These are phyloP conservation scores for Mesorhabditis belari DNA, from an alignment of 2,888 invertebrate genomes.

Conservation along the genomic window DNA sequence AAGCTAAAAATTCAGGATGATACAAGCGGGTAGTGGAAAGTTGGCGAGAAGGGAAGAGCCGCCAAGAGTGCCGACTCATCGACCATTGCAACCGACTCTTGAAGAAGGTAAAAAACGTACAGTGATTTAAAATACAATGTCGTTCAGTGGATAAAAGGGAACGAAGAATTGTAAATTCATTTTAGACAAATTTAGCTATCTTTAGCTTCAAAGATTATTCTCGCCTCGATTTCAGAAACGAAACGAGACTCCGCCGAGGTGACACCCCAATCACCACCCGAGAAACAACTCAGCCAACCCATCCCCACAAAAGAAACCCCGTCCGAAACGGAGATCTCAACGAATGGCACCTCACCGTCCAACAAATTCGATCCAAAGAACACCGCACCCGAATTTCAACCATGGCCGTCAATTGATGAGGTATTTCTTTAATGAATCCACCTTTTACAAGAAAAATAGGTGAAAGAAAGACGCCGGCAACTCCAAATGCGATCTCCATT, in stretches of 20 bases:
- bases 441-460: not conserved
- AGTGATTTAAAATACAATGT: too few relatives aligned
- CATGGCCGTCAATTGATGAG: conserved; percentile 50
- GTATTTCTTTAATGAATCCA: conserved; percentile 17
- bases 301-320: not conserved
- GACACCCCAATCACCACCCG: not conserved
- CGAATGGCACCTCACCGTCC: conserved; percentile 1
- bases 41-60: not conserved
- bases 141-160: too few relatives aligned
- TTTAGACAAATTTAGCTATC: too few relatives aligned
- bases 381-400: conserved; percentile 39
- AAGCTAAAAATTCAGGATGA: not conserved
- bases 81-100: not conserved
- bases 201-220: too few relatives aligned
- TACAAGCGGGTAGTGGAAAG: not conserved
- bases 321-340: too few relatives aligned
- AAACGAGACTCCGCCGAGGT: not conserved
- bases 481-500: not conserved
- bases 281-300: not conserved
- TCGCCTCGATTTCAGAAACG: too few relatives aligned
- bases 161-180: too few relatives aligned
- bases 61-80: conserved; percentile 2
- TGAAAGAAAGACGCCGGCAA: not conserved
- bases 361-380: conserved; percentile 15
- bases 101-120: not conserved